Conservation (phyloP, 2,888 invertebrate genomes). For the Ametastegia equiseti region DNA sequence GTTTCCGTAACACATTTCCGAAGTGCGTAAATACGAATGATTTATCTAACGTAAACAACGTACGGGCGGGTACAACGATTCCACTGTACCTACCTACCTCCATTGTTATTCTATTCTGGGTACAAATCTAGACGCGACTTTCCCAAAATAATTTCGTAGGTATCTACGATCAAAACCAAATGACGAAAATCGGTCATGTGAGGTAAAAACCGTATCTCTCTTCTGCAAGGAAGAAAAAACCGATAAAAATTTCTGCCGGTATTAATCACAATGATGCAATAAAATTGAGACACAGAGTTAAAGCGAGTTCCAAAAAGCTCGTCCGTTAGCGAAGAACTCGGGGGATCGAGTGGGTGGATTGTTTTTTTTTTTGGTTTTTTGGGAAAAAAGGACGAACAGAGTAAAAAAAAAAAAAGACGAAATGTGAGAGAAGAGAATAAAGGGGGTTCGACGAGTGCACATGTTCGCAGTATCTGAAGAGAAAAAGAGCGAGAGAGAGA, state of each 20-base stretch:
- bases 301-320: neutral
- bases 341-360: neutral
- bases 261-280: no score
- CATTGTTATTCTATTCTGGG: neutral
- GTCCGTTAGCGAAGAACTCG: neutral
- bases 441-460: neutral
- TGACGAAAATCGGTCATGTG: no score
- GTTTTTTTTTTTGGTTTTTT: neutral
- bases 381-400: neutral
- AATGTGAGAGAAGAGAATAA: neutral
- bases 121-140: neutral
- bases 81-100: neutral
- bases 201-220: no score
- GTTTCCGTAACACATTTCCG: constrained; percentile 33
- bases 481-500: neutral
- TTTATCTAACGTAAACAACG: constrained; percentile 23
- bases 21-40: constrained; percentile 23
- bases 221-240: no score
- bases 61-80: neutral
- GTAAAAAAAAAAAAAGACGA: neutral
- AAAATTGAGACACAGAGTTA: neutral
- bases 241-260: no score
- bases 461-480: neutral
- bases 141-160: no score
- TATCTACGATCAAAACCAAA: no score